A percentile compares a stretch with the other conserved stretches of the same genome.
phyloP scores from a whole-genome alignment of 2,113 vertebrate species.

The Haliaeetus leucogaster region DNA sequence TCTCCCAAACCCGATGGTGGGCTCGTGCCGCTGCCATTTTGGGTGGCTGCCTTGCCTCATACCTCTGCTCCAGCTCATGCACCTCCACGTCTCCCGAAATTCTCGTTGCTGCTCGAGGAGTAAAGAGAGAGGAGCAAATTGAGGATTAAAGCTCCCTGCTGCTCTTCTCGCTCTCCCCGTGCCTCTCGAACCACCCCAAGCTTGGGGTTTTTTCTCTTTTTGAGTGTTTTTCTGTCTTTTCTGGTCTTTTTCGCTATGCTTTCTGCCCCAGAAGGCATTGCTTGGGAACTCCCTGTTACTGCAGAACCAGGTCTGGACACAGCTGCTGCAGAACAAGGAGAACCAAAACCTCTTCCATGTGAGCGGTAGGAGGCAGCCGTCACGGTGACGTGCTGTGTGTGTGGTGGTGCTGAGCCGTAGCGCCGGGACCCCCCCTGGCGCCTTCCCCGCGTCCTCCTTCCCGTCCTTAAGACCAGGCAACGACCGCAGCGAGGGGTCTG shows the following conservation, averaged over 20 bases:
- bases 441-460: neutral
- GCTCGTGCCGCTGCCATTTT: neutral
- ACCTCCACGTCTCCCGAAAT: neutral
- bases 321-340: constrained; percentile 78
- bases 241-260: neutral
- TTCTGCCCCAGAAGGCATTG: constrained; percentile 75
- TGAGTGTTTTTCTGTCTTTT: neutral
- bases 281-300: neutral
- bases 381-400: neutral
- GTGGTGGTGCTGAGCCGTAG: neutral
- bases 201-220: neutral
- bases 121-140: neutral
- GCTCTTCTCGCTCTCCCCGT: neutral
- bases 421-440: too few relatives aligned
- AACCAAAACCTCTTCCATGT: constrained; percentile 35
- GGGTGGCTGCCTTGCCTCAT: too few relatives aligned
- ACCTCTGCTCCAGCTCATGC: neutral
- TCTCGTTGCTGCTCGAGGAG: neutral
- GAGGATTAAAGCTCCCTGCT: neutral
- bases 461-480: neutral
- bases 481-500: neutral
- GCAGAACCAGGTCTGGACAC: constrained; percentile 66
- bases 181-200: neutral
- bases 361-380: neutral
- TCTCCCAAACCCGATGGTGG: neutral